A percentile compares a stretch with the other conserved stretches of the same genome.
Evolutionary conservation across 2,113 vertebrate genomes (phyloP).

Genomic region (Planiliza haematocheilus): DNA sequence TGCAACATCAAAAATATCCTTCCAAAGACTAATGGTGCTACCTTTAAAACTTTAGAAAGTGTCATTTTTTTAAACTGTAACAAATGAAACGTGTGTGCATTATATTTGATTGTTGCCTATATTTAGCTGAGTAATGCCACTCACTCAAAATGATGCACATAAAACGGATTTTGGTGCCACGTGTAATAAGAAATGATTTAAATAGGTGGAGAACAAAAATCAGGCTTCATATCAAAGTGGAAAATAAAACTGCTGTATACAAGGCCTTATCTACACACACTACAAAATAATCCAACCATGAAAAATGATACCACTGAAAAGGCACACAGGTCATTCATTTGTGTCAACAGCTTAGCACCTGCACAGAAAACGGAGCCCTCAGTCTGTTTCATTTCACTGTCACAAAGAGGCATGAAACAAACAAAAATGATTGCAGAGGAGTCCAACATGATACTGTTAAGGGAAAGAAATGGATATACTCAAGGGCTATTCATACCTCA

Average conservation of each 20-base stretch:
- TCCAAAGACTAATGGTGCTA: not conserved
- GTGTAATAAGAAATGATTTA: slow-evolving; percentile 6
- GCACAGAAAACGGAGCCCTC: not conserved
- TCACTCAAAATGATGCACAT: too few relatives aligned
- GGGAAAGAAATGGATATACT: not conserved
- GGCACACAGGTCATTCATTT: not conserved
- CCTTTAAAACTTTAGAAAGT: not conserved
- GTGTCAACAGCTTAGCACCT: not conserved
- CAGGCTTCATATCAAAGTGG: not conserved
- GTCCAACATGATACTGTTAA: not conserved
- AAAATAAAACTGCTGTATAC: not conserved
- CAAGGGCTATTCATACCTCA: not conserved
- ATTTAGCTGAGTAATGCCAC: too few relatives aligned
- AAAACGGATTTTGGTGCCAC: not conserved
- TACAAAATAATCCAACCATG: not conserved
- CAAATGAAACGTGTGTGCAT: too few relatives aligned
- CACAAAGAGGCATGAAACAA: not conserved
- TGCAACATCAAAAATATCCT: not conserved
- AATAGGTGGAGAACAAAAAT: not conserved
- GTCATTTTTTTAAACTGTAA: too few relatives aligned
- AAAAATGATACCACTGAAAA: not conserved
- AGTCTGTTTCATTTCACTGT: not conserved
- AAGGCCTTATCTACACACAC: not conserved
- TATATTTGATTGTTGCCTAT: too few relatives aligned
- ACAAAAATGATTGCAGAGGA: not conserved